Percentiles rank a stretch among this genome's conserved stretches.
These are phyloP conservation scores for Phycodurus eques DNA, from an alignment of 2,113 vertebrate species.

Conservation along the genomic window DNA sequence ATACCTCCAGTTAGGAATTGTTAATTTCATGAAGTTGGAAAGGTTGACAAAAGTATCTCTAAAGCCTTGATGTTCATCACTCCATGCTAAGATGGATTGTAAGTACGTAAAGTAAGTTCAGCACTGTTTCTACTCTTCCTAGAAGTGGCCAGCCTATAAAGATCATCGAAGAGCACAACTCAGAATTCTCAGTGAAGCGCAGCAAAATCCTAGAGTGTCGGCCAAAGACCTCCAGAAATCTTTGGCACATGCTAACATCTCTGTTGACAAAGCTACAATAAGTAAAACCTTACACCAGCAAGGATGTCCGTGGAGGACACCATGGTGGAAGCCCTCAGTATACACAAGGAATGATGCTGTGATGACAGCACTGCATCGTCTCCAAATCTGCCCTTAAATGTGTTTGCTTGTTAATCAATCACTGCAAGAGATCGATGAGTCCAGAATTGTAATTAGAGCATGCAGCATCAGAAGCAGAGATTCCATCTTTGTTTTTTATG, in stretches of 20 bases:
- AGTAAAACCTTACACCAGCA: background rate
- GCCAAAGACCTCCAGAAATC: no score
- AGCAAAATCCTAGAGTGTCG: no score
- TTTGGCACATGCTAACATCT: background rate
- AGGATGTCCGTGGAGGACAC: background rate
- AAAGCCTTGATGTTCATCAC: no score
- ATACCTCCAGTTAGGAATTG: no score
- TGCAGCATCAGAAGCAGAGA: conserved; percentile 4
- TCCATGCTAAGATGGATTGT: no score
- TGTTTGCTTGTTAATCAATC: conserved; percentile 6
- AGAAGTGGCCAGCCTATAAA: no score
- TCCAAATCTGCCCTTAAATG: background rate
- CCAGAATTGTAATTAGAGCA: conserved; percentile 11
- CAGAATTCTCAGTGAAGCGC: no score
- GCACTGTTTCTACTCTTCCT: no score
- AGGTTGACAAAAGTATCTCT: no score
- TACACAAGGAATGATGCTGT: background rate
- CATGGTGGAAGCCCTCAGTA: conserved; percentile 1
- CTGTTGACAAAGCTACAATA: background rate
- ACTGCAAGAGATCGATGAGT: conserved; percentile 8
- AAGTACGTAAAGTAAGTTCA: no score
- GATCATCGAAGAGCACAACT: no score
- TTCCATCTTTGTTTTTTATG: conserved; percentile 19
- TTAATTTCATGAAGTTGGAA: no score
- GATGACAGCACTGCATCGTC: background rate